A percentile compares a stretch with the other conserved stretches of the same genome.
Conservation (phyloP, 2,888 invertebrate species). For the Toxonevra muliebris region DNA sequence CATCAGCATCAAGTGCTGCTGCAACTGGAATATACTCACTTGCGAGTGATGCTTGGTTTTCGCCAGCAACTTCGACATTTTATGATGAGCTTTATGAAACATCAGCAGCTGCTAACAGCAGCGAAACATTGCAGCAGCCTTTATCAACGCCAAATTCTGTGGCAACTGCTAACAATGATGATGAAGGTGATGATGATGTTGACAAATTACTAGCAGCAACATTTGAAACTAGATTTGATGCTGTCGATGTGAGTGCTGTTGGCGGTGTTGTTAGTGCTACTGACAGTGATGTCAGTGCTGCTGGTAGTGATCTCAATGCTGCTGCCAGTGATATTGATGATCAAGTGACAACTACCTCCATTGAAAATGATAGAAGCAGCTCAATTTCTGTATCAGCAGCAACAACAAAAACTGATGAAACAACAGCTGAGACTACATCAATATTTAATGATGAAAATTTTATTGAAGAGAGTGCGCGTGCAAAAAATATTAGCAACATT, state of each 20-base stretch:
- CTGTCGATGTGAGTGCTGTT: not conserved
- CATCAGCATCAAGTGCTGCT: not conserved
- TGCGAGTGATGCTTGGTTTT: constrained; percentile 39
- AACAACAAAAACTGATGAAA: constrained; percentile 22
- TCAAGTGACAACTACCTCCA: constrained; percentile 24
- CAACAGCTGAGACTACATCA: constrained; percentile 19
- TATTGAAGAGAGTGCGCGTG: not conserved
- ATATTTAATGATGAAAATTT: not conserved
- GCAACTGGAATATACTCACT: constrained; percentile 33
- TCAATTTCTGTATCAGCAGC: constrained; percentile 19
- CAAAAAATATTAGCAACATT: constrained; percentile 5
- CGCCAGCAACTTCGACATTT: constrained; percentile 34
- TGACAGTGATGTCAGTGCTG: too few species aligned
- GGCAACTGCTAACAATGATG: constrained; percentile 18
- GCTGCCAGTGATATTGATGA: not conserved
- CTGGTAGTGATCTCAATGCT: too few species aligned
- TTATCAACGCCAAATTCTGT: constrained; percentile 24
- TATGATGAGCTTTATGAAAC: constrained; percentile 34
- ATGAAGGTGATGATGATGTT: constrained; percentile 39
- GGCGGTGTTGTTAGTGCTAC: too few species aligned
- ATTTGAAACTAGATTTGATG: not conserved
- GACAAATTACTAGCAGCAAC: constrained; percentile 28
- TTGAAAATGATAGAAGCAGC: constrained; percentile 9
- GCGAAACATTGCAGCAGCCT: constrained; percentile 6
- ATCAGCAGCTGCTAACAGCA: constrained; percentile 25